Conservation (phyloP, 2,113 vertebrate species). For the Dasypus novemcinctus region DNA sequence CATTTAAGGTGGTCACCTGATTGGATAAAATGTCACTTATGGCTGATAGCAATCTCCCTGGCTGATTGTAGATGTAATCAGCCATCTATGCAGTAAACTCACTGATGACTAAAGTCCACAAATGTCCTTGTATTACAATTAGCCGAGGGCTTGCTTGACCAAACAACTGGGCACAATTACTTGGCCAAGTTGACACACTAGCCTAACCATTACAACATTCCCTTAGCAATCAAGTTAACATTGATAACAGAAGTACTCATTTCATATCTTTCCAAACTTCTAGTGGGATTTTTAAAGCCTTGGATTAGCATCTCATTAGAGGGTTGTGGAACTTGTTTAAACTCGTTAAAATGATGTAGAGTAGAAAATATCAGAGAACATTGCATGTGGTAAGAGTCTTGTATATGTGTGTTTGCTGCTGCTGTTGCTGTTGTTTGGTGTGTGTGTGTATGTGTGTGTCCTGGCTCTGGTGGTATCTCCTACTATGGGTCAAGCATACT, state of each 20-base stretch:
- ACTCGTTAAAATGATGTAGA: slow-evolving; percentile 34
- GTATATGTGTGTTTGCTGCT: neutral
- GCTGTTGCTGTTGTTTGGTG: neutral
- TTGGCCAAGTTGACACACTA: too few relatives aligned
- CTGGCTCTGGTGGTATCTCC: neutral
- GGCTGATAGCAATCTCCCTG: too few relatives aligned
- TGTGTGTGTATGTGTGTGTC: neutral
- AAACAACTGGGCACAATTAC: too few relatives aligned
- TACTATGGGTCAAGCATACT: neutral
- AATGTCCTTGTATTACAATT: too few relatives aligned
- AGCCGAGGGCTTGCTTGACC: too few relatives aligned
- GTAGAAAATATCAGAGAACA: neutral
- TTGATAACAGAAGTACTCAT: neutral
- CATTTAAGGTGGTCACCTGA: too few relatives aligned
- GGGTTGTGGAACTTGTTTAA: neutral
- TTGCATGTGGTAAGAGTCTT: neutral
- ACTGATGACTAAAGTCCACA: too few relatives aligned
- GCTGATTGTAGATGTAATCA: too few relatives aligned
- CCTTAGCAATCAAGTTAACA: neutral
- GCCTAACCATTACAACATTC: neutral
- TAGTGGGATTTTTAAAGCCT: slow-evolving; percentile 4
- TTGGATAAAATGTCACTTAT: too few relatives aligned
- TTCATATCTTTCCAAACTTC: neutral
- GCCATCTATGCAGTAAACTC: too few relatives aligned
- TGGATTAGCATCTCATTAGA: neutral